A percentile compares a stretch with the other conserved stretches of the same genome.
Conservation (phyloP, 2,797 vertebrate species). For the Cynopterus sphinx region DNA sequence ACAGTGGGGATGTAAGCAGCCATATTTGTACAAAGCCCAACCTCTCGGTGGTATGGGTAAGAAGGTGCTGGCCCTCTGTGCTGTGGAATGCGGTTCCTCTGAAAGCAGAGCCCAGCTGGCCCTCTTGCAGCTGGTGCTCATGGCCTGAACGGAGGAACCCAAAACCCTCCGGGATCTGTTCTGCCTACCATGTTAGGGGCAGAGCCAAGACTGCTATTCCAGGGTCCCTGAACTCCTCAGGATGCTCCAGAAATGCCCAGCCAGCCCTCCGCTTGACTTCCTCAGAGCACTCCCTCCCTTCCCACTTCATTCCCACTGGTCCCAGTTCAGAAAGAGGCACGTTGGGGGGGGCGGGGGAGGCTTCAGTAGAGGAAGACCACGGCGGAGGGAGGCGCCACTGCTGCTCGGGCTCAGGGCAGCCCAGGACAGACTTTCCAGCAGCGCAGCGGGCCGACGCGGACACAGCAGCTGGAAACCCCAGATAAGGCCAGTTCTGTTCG, state of each 20-base stretch:
- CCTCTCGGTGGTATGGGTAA: neutral
- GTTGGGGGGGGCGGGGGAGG: neutral
- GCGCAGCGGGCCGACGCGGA: neutral
- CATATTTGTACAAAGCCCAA: neutral
- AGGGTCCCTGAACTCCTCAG: neutral
- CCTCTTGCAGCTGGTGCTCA: neutral
- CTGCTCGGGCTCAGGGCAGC: neutral
- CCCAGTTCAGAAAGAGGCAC: neutral
- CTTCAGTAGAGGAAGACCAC: neutral
- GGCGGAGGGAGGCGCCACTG: neutral
- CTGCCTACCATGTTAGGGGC: neutral
- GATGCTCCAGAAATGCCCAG: neutral
- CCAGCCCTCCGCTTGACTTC: neutral
- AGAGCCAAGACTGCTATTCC: neutral
- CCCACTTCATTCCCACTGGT: neutral
- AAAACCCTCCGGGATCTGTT: neutral
- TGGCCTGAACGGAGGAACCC: neutral
- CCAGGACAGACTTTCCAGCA: neutral
- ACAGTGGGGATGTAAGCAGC: neutral
- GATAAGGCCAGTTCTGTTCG: constrained; percentile 34
- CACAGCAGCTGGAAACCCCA: constrained; percentile 65
- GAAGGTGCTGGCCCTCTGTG: neutral
- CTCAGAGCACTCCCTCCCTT: neutral
- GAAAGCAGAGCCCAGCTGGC: neutral
- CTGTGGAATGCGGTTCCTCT: neutral